Conservation (phyloP, 2,113 vertebrate genomes). For the Bubo blakistoni region DNA sequence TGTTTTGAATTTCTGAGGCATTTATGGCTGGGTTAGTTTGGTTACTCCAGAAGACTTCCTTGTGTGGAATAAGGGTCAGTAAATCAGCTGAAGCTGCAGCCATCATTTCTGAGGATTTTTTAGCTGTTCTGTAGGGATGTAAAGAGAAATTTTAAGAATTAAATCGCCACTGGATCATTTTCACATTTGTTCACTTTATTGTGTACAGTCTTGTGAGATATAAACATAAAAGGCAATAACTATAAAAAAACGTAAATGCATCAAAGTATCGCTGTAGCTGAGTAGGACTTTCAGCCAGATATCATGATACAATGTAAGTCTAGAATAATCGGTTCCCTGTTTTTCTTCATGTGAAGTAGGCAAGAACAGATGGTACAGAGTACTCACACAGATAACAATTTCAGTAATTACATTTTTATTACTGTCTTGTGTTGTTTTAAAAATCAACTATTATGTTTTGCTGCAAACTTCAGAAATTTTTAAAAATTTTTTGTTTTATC, state of each 20-base stretch:
- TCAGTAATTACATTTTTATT: not conserved
- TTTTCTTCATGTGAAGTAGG: not conserved
- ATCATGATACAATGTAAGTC: not conserved
- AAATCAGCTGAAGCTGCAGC: constrained; percentile 2
- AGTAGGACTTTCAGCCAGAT: not conserved
- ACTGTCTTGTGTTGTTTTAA: not conserved
- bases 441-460: not conserved
- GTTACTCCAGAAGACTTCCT: not conserved
- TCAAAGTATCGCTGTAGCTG: not conserved
- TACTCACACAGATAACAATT: not conserved
- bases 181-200: constrained; percentile 5
- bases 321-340: not conserved
- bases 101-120: constrained; percentile 39
- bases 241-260: not conserved
- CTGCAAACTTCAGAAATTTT: not conserved
- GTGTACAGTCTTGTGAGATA: not conserved
- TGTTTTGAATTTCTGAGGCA: constrained; percentile 3
- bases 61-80: not conserved
- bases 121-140: constrained; percentile 14
- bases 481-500: not conserved
- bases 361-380: not conserved
- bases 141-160: constrained; percentile 1
- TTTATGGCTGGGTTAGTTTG: constrained; percentile 13
- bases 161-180: not conserved
- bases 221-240: not conserved